Conservation (phyloP, 2,113 vertebrate species). For the Raphicerus campestris region DNA sequence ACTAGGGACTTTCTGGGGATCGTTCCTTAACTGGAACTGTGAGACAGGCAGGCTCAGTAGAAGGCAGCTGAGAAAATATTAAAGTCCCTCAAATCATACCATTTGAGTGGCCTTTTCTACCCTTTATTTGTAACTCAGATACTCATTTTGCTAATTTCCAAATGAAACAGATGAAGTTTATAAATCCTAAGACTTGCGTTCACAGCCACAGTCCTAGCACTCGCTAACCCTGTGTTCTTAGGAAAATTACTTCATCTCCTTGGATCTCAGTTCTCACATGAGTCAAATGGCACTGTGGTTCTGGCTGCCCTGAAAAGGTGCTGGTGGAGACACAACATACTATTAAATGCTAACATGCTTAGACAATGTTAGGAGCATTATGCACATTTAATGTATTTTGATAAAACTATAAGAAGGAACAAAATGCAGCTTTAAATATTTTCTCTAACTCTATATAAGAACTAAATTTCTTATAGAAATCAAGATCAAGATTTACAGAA, state of each 20-base stretch:
- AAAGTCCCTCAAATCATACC: background rate
- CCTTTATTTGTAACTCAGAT: background rate
- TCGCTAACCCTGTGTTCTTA: background rate
- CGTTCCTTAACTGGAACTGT: background rate
- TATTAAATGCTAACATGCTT: background rate
- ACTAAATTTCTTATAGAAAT: background rate
- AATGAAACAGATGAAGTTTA: background rate
- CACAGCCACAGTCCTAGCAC: background rate
- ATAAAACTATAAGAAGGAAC: background rate
- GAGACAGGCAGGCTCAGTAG: background rate
- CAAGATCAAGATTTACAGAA: background rate
- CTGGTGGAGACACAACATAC: background rate
- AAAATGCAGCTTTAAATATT: background rate
- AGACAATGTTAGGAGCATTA: background rate
- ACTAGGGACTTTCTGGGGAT: constrained; percentile 42
- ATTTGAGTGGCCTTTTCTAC: background rate
- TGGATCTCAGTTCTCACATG: background rate
- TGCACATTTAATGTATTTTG: background rate
- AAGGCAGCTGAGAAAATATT: background rate
- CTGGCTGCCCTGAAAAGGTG: background rate
- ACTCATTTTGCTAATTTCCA: background rate
- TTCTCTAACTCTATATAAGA: background rate
- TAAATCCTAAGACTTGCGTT: background rate
- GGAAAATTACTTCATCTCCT: background rate
- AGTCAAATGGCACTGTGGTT: background rate